Base-by-base conservation (phyloP, 2,797 vertebrate species). In the Gorsachius magnificus region DNA sequence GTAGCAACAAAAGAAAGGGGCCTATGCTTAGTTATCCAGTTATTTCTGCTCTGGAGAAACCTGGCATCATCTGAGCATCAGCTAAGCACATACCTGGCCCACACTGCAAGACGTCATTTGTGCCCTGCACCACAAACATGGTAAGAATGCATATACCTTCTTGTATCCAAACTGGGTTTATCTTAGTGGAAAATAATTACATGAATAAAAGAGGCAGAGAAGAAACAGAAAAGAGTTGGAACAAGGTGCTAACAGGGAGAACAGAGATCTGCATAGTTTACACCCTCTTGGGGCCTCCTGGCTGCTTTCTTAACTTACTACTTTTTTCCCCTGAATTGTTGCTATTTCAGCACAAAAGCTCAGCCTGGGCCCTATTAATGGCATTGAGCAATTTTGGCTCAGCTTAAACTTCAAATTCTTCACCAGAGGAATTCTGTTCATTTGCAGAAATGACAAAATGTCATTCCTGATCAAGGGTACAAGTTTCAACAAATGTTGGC, bases 361-460 rank as follows among this genome's bases (percentile, higher is more conserved):
- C 57, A 70, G 43, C 36, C 90, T 86, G 56, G 48, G 13, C 72
- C 45, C 38, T 93, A 38, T 83, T 93, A 76, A 83, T 28, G 54
- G 35, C 84, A 90, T 66, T 88, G 74, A 90, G 77, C 38, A 95
- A 90, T 77, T 90, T 36, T 94, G 87, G 87, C 58, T 91, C 33
- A 43, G 58, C 76, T 94, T 69, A 68, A 92, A 79, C 89, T 66
- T 88, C 72, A 83, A 74, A 92, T 92, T 93, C 90, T 79, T 96
- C 31, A 61, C 53, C 38, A 31, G 56, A 92, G 74, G 90, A 97
- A 94, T 92, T 96, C 70, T 11, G 1, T 45, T 92, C 76, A 10
- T 70, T 87, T 79, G 79, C 92, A 94, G 72, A 93, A 94, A 93
- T 57, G 87, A 90, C 92, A 90, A 92, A 86, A 88, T 43, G 63